A percentile compares a stretch with the other conserved stretches of the same genome.
These are phyloP conservation scores for Blastobasis lacticolella DNA, from an alignment of 2,888 invertebrate genomes.

Conservation along the genomic window DNA sequence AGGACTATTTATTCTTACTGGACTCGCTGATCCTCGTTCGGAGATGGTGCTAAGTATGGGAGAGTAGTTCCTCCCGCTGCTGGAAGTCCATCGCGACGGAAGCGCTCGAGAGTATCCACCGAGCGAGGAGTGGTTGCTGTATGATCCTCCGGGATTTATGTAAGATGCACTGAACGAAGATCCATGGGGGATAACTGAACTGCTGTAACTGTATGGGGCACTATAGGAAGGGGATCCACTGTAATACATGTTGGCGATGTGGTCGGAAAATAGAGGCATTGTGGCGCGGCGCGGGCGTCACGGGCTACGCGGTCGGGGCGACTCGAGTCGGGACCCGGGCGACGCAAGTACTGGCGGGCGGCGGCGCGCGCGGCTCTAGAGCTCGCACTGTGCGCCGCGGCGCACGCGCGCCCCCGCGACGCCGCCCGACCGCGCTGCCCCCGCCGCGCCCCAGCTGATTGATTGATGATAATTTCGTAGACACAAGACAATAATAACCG, in stretches of 20 bases:
- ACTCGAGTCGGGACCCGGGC: conserved; percentile 20
- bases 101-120: conserved; percentile 71
- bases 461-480: conserved; percentile 52
- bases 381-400: conserved; percentile 29
- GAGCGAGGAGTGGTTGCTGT: conserved; percentile 66
- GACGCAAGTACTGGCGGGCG: conserved; percentile 21
- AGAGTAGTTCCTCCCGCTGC: conserved; percentile 73
- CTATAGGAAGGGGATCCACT: conserved; percentile 64
- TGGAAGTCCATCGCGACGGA: conserved; percentile 51
- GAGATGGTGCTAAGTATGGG: conserved; percentile 85
- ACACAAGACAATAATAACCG: conserved; percentile 45
- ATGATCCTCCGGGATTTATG: conserved; percentile 62
- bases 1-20: conserved; percentile 57
- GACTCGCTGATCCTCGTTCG: conserved; percentile 48
- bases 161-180: conserved; percentile 66
- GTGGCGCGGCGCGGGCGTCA: conserved; percentile 23
- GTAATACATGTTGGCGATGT: conserved; percentile 76
- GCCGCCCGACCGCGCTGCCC: conserved; percentile 22
- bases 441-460: conserved; percentile 47
- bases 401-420: conserved; percentile 28
- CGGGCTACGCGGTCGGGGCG: conserved; percentile 25
- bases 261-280: conserved; percentile 82
- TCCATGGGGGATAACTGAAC: conserved; percentile 54
- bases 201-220: conserved; percentile 58
- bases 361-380: conserved; percentile 26